phyloP scores from a whole-genome alignment of 2,888 invertebrate species.

The Luffia ferchaultella region DNA sequence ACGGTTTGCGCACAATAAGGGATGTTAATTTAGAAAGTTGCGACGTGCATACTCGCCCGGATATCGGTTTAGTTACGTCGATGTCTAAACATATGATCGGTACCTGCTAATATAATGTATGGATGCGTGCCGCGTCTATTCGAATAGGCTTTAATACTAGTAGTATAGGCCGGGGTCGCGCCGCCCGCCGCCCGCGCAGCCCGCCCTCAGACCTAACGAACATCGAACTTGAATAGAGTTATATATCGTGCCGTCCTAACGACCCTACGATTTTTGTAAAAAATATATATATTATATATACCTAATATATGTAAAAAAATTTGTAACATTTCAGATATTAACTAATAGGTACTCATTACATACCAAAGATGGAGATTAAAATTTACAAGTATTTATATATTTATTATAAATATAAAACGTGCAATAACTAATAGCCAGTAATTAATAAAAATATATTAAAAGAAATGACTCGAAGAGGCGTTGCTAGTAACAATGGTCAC shows the following conservation, averaged over 20 bases:
- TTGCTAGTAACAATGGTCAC: slow-evolving; percentile 26
- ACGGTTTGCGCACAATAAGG: background rate
- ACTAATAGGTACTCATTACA: slow-evolving; percentile 59
- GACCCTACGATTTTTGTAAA: slow-evolving; percentile 66
- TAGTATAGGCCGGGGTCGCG: slow-evolving; percentile 63
- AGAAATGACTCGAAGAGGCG: slow-evolving; percentile 53
- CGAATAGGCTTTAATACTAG: slow-evolving; percentile 59
- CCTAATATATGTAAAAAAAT: slow-evolving; percentile 53
- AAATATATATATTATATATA: slow-evolving; percentile 57
- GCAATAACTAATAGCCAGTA: slow-evolving; percentile 66
- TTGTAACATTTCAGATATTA: slow-evolving; percentile 64
- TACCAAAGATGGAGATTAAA: slow-evolving; percentile 60
- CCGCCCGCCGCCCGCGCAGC: slow-evolving; percentile 64
- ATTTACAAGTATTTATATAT: slow-evolving; percentile 67
- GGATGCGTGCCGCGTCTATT: slow-evolving; percentile 64
- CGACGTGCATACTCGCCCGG: no score
- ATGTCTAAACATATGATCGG: slow-evolving; percentile 54
- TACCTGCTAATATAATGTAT: slow-evolving; percentile 62
- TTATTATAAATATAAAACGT: slow-evolving; percentile 66
- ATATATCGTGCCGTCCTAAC: slow-evolving; percentile 63
- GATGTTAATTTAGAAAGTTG: background rate
- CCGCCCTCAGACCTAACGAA: slow-evolving; percentile 60
- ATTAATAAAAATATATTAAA: slow-evolving; percentile 60
- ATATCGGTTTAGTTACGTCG: slow-evolving; percentile 40
- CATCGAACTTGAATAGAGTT: slow-evolving; percentile 64